phyloP scores from a whole-genome alignment of 2,113 vertebrate genomes.

The Polyodon spathula region DNA sequence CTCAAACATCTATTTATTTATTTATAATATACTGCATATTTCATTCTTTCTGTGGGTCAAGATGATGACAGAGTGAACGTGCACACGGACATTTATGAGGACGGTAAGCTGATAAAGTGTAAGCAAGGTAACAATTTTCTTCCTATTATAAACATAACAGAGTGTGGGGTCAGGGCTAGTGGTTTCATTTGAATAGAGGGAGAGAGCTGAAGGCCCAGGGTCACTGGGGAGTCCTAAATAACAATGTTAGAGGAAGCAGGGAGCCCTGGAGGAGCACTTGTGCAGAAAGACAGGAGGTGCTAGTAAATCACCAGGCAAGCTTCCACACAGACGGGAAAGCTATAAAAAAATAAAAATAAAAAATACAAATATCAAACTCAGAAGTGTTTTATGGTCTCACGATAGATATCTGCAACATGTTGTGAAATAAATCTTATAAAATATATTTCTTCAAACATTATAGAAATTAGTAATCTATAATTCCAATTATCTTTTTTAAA shows the following conservation, averaged over 20 bases:
- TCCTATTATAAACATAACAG: not conserved
- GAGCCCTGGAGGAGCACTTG: conserved; percentile 2
- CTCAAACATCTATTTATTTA: no score
- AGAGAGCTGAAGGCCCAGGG: not conserved
- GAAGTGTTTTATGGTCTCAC: not conserved
- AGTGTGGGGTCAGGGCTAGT: not conserved
- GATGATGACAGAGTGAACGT: no score
- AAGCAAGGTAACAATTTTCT: not conserved
- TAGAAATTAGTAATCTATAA: no score
- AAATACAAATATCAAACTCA: not conserved
- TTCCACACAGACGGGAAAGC: conserved; percentile 13
- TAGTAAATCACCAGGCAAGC: conserved; percentile 19
- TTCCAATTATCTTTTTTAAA: no score
- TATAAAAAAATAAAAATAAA: no score
- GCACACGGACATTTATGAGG: no score
- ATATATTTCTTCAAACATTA: no score
- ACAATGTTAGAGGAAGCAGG: conserved; percentile 19
- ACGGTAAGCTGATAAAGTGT: no score
- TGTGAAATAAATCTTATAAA: no score
- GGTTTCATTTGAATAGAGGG: not conserved
- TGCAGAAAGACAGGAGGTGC: not conserved
- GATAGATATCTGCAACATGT: no score
- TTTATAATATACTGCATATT: no score
- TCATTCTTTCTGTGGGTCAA: no score
- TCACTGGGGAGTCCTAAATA: conserved; percentile 11